phyloP scores from a whole-genome alignment of 2,113 vertebrate species.

The Colossoma macropomum region DNA sequence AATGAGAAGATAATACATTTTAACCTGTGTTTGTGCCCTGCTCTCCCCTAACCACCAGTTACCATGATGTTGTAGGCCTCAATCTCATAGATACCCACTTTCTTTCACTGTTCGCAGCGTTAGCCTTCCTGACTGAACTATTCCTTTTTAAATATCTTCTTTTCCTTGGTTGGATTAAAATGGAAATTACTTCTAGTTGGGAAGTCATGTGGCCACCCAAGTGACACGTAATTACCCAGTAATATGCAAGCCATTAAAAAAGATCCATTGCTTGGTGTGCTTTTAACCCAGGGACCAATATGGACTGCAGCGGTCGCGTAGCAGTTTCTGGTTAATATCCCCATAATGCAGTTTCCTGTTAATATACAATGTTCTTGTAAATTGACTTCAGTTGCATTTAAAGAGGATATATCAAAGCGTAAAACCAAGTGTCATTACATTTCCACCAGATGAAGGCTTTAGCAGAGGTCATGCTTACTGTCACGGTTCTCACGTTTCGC shows the following conservation, averaged over 20 bases:
- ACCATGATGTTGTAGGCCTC: no score
- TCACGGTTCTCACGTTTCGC: conserved; percentile 45
- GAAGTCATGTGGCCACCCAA: not conserved
- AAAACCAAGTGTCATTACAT: not conserved
- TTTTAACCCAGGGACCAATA: not conserved
- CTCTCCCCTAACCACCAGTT: no score
- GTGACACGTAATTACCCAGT: not conserved
- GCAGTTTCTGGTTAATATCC: conserved; percentile 2
- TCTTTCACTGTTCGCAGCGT: no score
- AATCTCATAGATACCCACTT: no score
- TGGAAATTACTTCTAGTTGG: not conserved
- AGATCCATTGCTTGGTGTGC: conserved; percentile 9
- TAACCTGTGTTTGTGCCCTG: no score
- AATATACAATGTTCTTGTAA: not conserved
- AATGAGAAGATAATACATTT: no score
- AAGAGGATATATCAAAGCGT: not conserved
- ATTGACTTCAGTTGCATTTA: not conserved
- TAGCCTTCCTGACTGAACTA: no score
- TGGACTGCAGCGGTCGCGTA: not conserved
- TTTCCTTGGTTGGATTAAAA: not conserved
- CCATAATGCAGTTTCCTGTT: not conserved
- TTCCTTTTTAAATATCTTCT: no score
- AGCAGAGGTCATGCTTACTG: conserved; percentile 36
- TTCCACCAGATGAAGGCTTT: conserved; percentile 24
- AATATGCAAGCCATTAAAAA: not conserved